Evolutionary conservation across 2,113 vertebrate species (phyloP).

Genomic region (Raja brachyura): DNA sequence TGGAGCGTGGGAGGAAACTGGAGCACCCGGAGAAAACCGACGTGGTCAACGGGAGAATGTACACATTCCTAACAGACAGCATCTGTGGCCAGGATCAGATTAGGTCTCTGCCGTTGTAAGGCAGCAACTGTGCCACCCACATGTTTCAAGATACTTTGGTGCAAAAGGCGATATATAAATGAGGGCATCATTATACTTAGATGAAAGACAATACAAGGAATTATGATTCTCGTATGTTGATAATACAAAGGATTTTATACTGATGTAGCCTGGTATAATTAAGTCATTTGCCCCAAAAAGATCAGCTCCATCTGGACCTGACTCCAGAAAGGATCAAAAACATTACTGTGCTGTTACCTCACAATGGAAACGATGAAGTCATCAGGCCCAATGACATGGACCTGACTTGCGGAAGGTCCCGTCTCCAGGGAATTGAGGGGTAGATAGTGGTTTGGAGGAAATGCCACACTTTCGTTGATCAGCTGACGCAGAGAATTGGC

Average conservation of each 20-base stretch:
- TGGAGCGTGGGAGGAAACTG: too few relatives aligned
- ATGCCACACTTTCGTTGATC: slow-evolving; percentile 76
- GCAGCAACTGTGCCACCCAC: too few relatives aligned
- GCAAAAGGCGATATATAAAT: not conserved
- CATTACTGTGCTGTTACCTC: slow-evolving; percentile 59
- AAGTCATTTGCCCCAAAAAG: not conserved
- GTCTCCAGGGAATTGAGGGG: slow-evolving; percentile 60
- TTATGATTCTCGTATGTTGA: not conserved
- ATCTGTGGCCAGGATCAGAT: too few relatives aligned
- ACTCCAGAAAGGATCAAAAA: not conserved
- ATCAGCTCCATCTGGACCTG: not conserved
- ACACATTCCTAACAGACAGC: too few relatives aligned
- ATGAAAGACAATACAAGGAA: not conserved
- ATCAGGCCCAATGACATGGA: slow-evolving; percentile 89
- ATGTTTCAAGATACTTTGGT: not conserved
- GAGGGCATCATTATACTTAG: not conserved
- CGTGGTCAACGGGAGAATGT: too few relatives aligned
- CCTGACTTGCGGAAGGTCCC: slow-evolving; percentile 69
- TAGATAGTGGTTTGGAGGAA: slow-evolving; percentile 56
- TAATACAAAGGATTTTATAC: not conserved
- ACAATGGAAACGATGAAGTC: slow-evolving; percentile 87
- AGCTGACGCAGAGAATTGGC: slow-evolving; percentile 70
- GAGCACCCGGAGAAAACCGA: too few relatives aligned
- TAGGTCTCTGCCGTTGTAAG: too few relatives aligned
- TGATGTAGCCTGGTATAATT: not conserved